Base-by-base conservation (phyloP, 1,140 invertebrate genomes). In the Drosophila sp. region DNA sequence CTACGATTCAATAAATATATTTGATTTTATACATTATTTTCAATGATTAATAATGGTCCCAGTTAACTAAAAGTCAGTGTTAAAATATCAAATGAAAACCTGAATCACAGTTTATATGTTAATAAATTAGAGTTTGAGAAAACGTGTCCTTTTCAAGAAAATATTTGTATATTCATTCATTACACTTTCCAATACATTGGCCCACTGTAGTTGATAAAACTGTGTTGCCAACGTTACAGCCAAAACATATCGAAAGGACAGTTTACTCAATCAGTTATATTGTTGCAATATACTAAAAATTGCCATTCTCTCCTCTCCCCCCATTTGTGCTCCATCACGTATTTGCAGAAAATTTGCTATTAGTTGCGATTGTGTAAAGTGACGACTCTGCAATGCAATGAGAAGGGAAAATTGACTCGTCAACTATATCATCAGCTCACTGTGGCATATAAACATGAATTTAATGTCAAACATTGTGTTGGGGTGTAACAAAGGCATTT, bases 241-340 rank as follows among this genome's bases (percentile, higher is more conserved):
- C 73, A 81, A 77, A 81, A 81, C 78, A 81, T 69, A 73, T 64
- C 58, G 43, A 29, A 18, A 40, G 54, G 48, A 62, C 72, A 51
- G 34, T 62, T 51, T 69, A 29, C 43, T 59, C 61, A 53, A 41
- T 41, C 63, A 71, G 41, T 58, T 57, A 25, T 48, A 53, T 45
- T 59, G 57, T 48, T 70, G 65, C 75, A 76, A 51, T 51, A 25
- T 8, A 40, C 32, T 25, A 16, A 34, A 18, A 64, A 45, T 57
- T 9, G 14, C 7, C 32, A 34, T 4, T 18, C 8, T 21, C 7
- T 27, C 16, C 29, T 1, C 32, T 16, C 27, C 9, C 13, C 4
- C 32, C 13, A 16, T 21, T 21, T 21, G 21, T 21, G 21, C 21
- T 21, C 21, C 32, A 34, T 36, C 6, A 25, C 41, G 2, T 27